phyloP scores from a whole-genome alignment of 1,140 invertebrate species.

The Spodoptera litura region DNA sequence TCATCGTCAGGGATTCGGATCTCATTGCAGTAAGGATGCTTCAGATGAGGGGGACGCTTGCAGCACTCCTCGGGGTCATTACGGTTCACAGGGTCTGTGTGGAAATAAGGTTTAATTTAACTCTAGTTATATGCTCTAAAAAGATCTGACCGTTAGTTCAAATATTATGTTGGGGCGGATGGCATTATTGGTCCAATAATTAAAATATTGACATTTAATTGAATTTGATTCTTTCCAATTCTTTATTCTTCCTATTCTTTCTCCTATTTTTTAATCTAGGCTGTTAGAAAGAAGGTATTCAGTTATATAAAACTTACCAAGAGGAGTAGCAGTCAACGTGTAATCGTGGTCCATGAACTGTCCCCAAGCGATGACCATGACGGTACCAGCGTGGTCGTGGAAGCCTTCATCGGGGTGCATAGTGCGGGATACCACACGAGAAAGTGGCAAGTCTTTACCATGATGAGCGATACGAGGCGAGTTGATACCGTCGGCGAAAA shows the following conservation, averaged over 20 bases:
- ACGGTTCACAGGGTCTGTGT: constrained; percentile 91
- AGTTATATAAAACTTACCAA: constrained; percentile 87
- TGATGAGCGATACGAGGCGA: constrained; percentile 92
- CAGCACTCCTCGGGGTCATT: constrained; percentile 97
- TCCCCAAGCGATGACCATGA: constrained; percentile 97
- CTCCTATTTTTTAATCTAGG: too few species aligned
- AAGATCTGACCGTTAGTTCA: too few species aligned
- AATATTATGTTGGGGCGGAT: too few species aligned
- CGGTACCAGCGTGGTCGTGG: constrained; percentile 97
- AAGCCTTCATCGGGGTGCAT: constrained; percentile 96
- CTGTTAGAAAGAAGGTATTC: too few species aligned
- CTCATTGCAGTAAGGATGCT: constrained; percentile 97
- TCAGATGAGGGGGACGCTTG: constrained; percentile 90
- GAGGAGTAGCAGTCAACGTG: constrained; percentile 94
- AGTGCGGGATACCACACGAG: constrained; percentile 94
- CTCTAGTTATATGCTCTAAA: too few species aligned
- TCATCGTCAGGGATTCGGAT: constrained; percentile 96
- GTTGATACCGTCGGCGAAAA: constrained; percentile 93
- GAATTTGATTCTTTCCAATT: too few species aligned
- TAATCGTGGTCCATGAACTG: constrained; percentile 98
- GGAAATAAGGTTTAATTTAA: background rate
- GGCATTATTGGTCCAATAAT: too few species aligned
- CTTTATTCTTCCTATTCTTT: too few species aligned
- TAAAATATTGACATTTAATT: too few species aligned
- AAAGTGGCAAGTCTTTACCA: constrained; percentile 91